phyloP scores from a whole-genome alignment of 2,888 invertebrate genomes.

The Zhuqinia jingwanae region DNA sequence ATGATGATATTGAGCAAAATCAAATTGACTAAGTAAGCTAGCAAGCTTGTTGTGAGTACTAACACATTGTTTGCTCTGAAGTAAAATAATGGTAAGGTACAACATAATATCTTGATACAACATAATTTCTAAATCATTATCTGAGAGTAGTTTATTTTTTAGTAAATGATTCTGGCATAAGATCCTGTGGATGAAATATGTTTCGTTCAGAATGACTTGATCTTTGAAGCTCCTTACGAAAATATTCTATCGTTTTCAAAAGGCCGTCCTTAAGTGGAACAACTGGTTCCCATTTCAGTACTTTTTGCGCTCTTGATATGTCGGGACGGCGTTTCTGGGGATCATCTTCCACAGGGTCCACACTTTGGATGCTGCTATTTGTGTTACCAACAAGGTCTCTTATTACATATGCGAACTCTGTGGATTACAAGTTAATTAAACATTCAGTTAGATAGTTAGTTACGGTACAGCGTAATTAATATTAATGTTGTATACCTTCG shows the following conservation, averaged over 20 bases:
- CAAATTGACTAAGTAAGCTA: not conserved
- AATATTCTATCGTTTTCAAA: slow-evolving; percentile 95
- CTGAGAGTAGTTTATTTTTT: slow-evolving; percentile 17
- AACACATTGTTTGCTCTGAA: no score
- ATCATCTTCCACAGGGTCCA: slow-evolving; percentile 96
- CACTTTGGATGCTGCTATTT: slow-evolving; percentile 90
- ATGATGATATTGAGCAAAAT: not conserved
- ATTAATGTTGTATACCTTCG: no score
- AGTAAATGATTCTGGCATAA: slow-evolving; percentile 56
- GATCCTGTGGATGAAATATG: slow-evolving; percentile 80
- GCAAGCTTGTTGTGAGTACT: not conserved
- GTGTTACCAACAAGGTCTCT: slow-evolving; percentile 90
- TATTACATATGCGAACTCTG: slow-evolving; percentile 93
- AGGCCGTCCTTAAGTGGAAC: slow-evolving; percentile 92
- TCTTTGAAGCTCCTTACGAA: slow-evolving; percentile 89
- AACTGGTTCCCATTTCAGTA: slow-evolving; percentile 95
- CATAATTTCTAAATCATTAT: no score
- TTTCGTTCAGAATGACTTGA: slow-evolving; percentile 84
- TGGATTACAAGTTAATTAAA: not conserved
- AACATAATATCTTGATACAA: no score
- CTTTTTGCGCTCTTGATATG: slow-evolving; percentile 92
- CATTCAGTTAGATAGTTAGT: no score
- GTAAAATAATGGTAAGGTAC: no score
- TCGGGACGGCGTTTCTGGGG: slow-evolving; percentile 97
- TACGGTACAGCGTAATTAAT: no score